These are phyloP conservation scores for Pachyramphus minor DNA, from an alignment of 2,113 vertebrate genomes.

Conservation along the genomic window DNA sequence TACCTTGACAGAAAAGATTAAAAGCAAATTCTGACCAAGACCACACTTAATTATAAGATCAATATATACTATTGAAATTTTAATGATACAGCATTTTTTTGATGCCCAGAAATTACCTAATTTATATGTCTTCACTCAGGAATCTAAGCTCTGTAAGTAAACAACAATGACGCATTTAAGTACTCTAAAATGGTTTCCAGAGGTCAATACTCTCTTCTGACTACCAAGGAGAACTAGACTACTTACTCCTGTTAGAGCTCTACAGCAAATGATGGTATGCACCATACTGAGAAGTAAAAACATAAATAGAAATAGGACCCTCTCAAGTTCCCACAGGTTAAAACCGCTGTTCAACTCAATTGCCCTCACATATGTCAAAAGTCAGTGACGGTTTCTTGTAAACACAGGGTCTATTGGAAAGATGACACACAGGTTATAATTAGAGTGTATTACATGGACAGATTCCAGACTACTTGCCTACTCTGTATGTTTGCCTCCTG, in stretches of 20 bases:
- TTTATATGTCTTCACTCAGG: background rate
- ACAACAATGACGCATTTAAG: background rate
- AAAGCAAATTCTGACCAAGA: background rate
- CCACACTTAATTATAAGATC: background rate
- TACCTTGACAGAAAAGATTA: background rate
- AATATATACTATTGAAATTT: background rate
- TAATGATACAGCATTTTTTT: background rate
- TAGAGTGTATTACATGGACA: background rate
- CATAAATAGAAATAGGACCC: background rate
- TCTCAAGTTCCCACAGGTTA: background rate
- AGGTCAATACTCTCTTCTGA: background rate
- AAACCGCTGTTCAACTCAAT: background rate
- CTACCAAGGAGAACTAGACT: background rate
- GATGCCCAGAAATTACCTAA: background rate
- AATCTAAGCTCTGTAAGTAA: background rate
- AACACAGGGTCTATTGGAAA: background rate
- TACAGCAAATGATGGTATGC: background rate
- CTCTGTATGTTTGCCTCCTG: background rate
- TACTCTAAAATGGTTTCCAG: background rate
- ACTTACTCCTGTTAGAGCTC: background rate
- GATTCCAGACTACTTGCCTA: background rate
- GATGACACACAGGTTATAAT: slow-evolving; percentile 2
- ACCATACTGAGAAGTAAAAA: background rate
- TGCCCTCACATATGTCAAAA: background rate
- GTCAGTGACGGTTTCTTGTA: background rate